phyloP scores from a whole-genome alignment of 2,797 vertebrate species.

The Onychomys arenicola region DNA sequence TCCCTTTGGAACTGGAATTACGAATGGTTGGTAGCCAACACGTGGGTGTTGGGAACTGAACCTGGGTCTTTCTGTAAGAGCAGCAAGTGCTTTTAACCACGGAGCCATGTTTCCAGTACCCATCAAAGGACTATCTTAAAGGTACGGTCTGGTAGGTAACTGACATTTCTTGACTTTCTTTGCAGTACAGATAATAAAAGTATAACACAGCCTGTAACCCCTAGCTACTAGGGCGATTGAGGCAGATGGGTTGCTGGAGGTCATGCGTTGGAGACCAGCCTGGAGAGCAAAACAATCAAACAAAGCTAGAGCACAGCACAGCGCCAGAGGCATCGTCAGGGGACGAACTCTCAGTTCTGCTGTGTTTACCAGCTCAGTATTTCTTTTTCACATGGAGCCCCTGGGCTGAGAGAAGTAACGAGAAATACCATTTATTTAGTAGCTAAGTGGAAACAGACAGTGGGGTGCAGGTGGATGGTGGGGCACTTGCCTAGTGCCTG shows the following conservation, averaged over 20 bases:
- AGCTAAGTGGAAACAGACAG: neutral
- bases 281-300: neutral
- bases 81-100: neutral
- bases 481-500: too few species aligned
- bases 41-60: neutral
- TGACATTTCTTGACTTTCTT: neutral
- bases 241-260: neutral
- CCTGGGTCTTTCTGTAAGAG: neutral
- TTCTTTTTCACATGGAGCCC: neutral
- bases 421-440: neutral
- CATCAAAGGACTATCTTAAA: neutral
- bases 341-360: neutral
- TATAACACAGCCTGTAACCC: neutral
- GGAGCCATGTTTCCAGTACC: neutral
- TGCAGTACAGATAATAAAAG: slow-evolving; percentile 1
- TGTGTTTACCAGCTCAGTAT: neutral
- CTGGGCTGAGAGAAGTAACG: neutral
- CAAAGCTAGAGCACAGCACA: neutral
- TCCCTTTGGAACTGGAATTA: neutral
- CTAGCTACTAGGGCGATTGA: neutral
- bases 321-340: neutral
- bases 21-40: neutral
- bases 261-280: neutral
- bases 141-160: neutral
- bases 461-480: neutral